phyloP scores from a whole-genome alignment of 2,797 vertebrate genomes.

The Urocyon cinereoargenteus region DNA sequence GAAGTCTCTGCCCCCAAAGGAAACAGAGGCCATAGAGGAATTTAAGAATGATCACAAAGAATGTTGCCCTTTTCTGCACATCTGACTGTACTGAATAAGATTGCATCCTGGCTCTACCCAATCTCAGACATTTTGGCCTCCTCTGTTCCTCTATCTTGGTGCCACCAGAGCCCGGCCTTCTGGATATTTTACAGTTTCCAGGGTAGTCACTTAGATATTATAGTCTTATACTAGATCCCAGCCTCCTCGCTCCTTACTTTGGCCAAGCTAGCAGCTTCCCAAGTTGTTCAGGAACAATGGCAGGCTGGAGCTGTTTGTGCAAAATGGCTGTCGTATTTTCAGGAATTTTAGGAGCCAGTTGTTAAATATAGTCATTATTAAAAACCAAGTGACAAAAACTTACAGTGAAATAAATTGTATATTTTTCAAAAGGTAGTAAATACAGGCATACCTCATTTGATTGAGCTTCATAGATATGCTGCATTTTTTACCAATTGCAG shows the following conservation, averaged over 20 bases:
- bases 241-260: not conserved
- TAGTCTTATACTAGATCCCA: not conserved
- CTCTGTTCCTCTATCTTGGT: not conserved
- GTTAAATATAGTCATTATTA: not conserved
- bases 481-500: not conserved
- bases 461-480: not conserved
- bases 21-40: not conserved
- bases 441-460: not conserved
- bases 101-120: not conserved
- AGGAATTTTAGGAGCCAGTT: not conserved
- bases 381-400: not conserved
- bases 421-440: not conserved
- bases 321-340: not conserved
- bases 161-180: not conserved
- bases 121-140: not conserved
- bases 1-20: not conserved
- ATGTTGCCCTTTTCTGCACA: not conserved
- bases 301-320: not conserved
- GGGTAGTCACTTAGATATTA: not conserved
- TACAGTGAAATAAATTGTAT: not conserved
- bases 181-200: not conserved
- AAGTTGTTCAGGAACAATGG: not conserved
- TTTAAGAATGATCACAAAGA: not conserved
- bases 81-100: not conserved
- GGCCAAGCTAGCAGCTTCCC: not conserved